A percentile compares a stretch with the other conserved stretches of the same genome.
These are phyloP conservation scores for Microcebus lehilahytsara DNA, from an alignment of 2,113 vertebrate species.

Conservation along the genomic window DNA sequence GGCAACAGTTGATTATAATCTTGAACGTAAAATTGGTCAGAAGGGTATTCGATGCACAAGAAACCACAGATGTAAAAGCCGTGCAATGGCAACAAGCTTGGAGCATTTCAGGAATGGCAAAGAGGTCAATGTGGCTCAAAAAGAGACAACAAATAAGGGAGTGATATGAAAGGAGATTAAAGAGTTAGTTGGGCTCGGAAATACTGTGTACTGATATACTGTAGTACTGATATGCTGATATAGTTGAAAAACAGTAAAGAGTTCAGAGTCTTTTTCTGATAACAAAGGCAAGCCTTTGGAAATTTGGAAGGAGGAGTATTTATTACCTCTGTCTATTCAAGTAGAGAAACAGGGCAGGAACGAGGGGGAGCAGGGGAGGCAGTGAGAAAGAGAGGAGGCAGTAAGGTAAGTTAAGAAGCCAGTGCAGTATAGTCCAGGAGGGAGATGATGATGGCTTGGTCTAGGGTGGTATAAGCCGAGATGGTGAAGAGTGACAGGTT, in stretches of 20 bases:
- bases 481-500: neutral
- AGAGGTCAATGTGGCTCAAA: neutral
- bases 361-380: neutral
- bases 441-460: too few relatives aligned
- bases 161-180: neutral
- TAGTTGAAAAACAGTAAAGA: neutral
- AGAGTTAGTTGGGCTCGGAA: neutral
- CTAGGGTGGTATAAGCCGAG: neutral
- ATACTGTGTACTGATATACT: neutral
- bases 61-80: neutral
- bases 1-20: neutral
- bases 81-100: neutral
- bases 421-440: too few relatives aligned
- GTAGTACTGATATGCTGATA: neutral
- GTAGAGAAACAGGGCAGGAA: neutral
- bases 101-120: neutral
- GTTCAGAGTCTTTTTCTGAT: neutral
- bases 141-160: neutral
- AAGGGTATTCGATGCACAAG: neutral
- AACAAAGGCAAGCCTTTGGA: neutral
- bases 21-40: neutral
- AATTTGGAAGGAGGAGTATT: neutral
- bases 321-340: neutral
- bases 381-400: neutral
- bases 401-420: neutral